phyloP scores from a whole-genome alignment of 2,113 vertebrate species.

The Cariama cristata region DNA sequence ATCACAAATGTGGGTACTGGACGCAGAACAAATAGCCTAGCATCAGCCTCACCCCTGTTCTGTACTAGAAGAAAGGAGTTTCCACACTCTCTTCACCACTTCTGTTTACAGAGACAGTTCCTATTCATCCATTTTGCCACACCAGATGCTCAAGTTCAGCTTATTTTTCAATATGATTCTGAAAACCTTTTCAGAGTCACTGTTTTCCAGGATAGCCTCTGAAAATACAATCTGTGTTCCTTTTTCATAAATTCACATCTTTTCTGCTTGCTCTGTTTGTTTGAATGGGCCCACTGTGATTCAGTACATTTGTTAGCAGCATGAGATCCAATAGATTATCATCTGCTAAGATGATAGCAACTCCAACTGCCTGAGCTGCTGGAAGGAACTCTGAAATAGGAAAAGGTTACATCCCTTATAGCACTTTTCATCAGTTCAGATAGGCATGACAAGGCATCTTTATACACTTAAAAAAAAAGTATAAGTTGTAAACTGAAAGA shows the following conservation, averaged over 20 bases:
- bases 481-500: not conserved
- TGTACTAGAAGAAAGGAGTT: not conserved
- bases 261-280: not conserved
- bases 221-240: not conserved
- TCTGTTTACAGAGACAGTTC: not conserved
- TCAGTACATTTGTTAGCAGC: not conserved
- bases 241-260: not conserved
- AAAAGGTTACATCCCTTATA: not conserved
- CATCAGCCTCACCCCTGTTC: not conserved
- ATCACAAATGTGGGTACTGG: not conserved
- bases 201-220: not conserved
- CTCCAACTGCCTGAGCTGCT: not conserved
- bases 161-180: not conserved
- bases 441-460: not conserved
- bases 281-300: not conserved
- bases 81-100: not conserved
- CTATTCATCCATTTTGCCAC: not conserved
- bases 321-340: not conserved
- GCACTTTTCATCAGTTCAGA: not conserved
- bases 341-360: not conserved
- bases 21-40: not conserved
- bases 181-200: not conserved
- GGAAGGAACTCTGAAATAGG: not conserved
- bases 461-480: not conserved
- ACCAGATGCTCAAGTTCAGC: not conserved